These are phyloP conservation scores for Axea sp. DNA, from an alignment of 2,888 invertebrate genomes.

Conservation along the genomic window DNA sequence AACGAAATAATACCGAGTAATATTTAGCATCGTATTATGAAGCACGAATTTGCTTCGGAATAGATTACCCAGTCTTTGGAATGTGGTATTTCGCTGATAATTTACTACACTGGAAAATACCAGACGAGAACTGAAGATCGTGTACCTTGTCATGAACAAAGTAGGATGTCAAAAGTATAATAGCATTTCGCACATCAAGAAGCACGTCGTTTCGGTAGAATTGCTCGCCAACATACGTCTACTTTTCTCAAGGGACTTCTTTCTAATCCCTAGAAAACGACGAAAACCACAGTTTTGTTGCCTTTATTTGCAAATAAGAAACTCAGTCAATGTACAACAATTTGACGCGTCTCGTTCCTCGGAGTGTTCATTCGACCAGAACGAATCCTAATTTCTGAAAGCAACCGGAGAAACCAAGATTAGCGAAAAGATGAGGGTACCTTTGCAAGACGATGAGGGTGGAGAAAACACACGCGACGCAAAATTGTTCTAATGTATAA, in stretches of 20 bases:
- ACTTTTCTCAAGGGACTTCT: slow-evolving; percentile 30
- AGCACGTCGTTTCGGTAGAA: slow-evolving; percentile 44
- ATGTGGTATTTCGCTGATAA: slow-evolving; percentile 44
- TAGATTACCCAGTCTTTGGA: slow-evolving; percentile 32
- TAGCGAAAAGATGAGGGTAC: slow-evolving; percentile 25
- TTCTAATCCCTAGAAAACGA: slow-evolving; percentile 14
- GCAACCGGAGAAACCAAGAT: slow-evolving; percentile 30
- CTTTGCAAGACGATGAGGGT: slow-evolving; percentile 4
- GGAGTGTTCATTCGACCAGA: slow-evolving; percentile 34
- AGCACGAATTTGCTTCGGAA: slow-evolving; percentile 33
- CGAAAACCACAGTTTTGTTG: slow-evolving; percentile 32
- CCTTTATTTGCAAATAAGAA: slow-evolving; percentile 61
- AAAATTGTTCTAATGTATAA: too few species aligned
- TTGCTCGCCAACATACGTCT: slow-evolving; percentile 34
- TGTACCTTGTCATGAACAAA: slow-evolving; percentile 32
- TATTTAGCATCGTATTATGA: slow-evolving; percentile 46
- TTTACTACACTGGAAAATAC: slow-evolving; percentile 47
- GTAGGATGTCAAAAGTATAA: slow-evolving; percentile 55
- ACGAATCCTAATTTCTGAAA: slow-evolving; percentile 40
- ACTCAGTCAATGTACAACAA: slow-evolving; percentile 20
- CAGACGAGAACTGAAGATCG: slow-evolving; percentile 34
- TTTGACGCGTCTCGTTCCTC: slow-evolving; percentile 27
- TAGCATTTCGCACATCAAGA: slow-evolving; percentile 56
- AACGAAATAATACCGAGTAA: slow-evolving; percentile 25
- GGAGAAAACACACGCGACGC: slow-evolving; percentile 6